Base-by-base conservation (phyloP, 2,888 invertebrate species). In the Ryuthela nishihirai region DNA sequence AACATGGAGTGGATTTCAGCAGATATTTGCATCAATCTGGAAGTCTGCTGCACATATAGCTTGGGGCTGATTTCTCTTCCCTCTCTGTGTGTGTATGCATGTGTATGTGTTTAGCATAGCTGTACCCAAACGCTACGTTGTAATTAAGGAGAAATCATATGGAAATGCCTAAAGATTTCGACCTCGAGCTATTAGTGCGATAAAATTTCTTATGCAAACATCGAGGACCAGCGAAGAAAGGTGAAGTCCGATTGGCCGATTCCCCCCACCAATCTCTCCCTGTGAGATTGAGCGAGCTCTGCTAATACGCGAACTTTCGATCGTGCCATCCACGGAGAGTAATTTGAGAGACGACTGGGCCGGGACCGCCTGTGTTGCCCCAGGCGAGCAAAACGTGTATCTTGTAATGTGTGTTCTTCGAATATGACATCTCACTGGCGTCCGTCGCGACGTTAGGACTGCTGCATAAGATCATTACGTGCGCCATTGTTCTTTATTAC, bases 381-480 rank as follows among this genome's bases (percentile, higher is more conserved):
- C 43, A 10, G 50, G 34, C 46, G 17, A 29, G 45, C 46, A 38
- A 36, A 50, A 56, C 56, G 56, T 56, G 56, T 56, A 56, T 56
- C 56, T 50, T 45, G 56, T 56, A 56, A 56, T 56, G 56, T 50
- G 56, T 56, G 56, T 56, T 56, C 56, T 56, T 56, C 56, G 56
- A 56, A 50, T 56, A 56, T 56, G 56, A 56, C 56, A 56, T 56
- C 56, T 56, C 49, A 50, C 45, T 25, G 38, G 20, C 25, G 34
- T 38, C 18, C 48, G n/a, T n/a, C n/a, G n/a, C n/a, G n/a, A n/a
- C n/a, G n/a, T n/a, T n/a, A n/a, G n/a, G n/a, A n/a, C n/a, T n/a
- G n/a, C n/a, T n/a, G n/a, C n/a, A n/a, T n/a, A n/a, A n/a, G n/a
- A n/a, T n/a, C n/a, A n/a, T n/a, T n/a, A n/a, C n/a, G n/a, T n/a